Percentiles rank a stretch among this genome's conserved stretches.
Conservation (phyloP, 1,140 invertebrate species). For the Drosophila eugracilis region DNA sequence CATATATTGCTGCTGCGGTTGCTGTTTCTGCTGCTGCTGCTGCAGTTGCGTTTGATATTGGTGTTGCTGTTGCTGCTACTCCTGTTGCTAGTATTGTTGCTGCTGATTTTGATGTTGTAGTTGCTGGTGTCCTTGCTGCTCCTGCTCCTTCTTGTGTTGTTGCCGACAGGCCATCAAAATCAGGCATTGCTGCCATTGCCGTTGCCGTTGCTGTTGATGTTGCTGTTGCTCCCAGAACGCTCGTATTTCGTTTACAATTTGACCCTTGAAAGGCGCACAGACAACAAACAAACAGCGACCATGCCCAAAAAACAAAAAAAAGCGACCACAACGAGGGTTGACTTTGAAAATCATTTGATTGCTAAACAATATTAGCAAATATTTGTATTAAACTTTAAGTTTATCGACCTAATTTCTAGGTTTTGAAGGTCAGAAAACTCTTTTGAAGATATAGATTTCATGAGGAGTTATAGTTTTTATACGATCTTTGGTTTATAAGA, state of each 20-base stretch:
- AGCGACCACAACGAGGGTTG: constrained; percentile 29
- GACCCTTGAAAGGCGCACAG: constrained; percentile 70
- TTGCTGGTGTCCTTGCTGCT: not conserved
- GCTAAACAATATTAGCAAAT: not conserved
- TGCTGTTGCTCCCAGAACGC: constrained; percentile 45
- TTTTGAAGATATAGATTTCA: too few species aligned
- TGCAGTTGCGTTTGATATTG: constrained; percentile 1
- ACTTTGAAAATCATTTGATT: not conserved
- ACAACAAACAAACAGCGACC: constrained; percentile 38
- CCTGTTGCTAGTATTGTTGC: constrained; percentile 45
- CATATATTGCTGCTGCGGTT: constrained; percentile 6
- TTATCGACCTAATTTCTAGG: too few species aligned
- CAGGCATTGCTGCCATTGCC: constrained; percentile 44
- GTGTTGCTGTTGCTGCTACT: constrained; percentile 41
- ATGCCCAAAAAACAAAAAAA: constrained; percentile 9
- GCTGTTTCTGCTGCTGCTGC: not conserved
- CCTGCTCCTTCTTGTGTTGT: constrained; percentile 41
- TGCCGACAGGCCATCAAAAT: constrained; percentile 72
- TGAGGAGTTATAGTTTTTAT: too few species aligned
- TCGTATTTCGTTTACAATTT: constrained; percentile 78
- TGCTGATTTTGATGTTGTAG: constrained; percentile 16
- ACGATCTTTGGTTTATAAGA: too few species aligned
- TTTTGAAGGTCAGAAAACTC: too few species aligned
- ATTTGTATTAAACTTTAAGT: too few species aligned
- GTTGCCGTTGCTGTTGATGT: constrained; percentile 16